These are phyloP conservation scores for Poecile atricapillus DNA, from an alignment of 2,113 vertebrate genomes.

Conservation along the genomic window DNA sequence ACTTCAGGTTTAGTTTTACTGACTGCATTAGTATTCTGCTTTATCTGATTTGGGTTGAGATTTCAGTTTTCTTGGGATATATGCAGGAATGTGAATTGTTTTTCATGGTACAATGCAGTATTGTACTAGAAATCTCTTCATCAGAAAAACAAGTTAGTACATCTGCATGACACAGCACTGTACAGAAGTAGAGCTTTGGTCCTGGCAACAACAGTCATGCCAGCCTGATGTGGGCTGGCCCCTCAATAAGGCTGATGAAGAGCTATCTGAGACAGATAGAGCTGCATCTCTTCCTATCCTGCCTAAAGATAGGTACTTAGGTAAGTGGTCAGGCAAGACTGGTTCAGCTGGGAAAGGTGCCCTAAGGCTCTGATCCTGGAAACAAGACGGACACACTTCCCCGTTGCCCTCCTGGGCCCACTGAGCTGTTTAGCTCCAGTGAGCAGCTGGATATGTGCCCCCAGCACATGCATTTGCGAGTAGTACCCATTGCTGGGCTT, in stretches of 20 bases:
- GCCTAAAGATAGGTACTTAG: no score
- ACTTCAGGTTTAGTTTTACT: neutral
- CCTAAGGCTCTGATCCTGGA: neutral
- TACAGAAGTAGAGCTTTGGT: neutral
- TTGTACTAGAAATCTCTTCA: neutral
- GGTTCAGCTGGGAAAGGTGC: neutral
- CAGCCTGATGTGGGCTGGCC: neutral
- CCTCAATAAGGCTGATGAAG: fast-evolving
- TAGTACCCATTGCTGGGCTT: neutral
- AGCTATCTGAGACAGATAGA: neutral
- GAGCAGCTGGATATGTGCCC: neutral
- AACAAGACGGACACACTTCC: fast-evolving
- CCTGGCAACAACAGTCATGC: neutral
- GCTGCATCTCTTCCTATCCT: neutral
- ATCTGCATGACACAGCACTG: neutral
- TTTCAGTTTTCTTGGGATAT: neutral
- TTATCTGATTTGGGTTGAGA: neutral
- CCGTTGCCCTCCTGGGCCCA: neutral
- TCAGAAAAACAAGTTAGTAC: neutral
- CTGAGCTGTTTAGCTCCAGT: no score
- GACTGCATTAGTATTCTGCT: neutral
- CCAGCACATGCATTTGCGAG: fast-evolving
- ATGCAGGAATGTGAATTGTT: neutral
- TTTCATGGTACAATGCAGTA: neutral
- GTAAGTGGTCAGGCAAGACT: neutral